Evolutionary conservation across 2,113 vertebrate species (phyloP).

Genomic region (Syngnathus typhle): DNA sequence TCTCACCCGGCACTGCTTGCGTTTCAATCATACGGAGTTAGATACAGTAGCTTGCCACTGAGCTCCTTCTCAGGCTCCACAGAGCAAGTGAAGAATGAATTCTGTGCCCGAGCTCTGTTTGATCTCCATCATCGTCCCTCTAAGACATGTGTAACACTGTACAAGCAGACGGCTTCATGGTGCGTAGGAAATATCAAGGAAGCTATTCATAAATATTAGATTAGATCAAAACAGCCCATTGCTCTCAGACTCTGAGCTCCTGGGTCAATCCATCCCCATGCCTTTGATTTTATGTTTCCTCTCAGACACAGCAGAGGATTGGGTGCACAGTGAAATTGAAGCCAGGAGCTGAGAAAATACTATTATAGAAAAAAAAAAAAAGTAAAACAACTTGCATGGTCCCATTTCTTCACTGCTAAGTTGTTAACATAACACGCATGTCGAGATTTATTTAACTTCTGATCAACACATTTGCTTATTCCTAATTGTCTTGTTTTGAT

Average conservation of each 20-base stretch:
- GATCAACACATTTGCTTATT: slow-evolving; percentile 67
- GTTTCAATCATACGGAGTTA: slow-evolving; percentile 60
- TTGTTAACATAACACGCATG: slow-evolving; percentile 50
- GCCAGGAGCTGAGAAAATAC: slow-evolving; percentile 14
- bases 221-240: slow-evolving; percentile 69
- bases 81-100: slow-evolving; percentile 43
- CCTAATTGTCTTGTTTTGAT: slow-evolving; percentile 68
- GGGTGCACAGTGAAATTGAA: slow-evolving; percentile 31
- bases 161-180: slow-evolving; percentile 55
- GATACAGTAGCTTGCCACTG: slow-evolving; percentile 49
- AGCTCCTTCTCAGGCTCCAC: slow-evolving; percentile 52
- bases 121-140: slow-evolving; percentile 64
- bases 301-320: slow-evolving; percentile 39
- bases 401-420: slow-evolving; percentile 45
- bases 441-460: slow-evolving; percentile 58
- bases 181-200: slow-evolving; percentile 68
- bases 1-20: slow-evolving; percentile 52
- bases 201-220: slow-evolving; percentile 75
- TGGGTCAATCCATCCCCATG: slow-evolving; percentile 60
- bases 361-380: slow-evolving; percentile 4
- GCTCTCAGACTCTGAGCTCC: slow-evolving; percentile 60
- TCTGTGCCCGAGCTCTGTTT: slow-evolving; percentile 55
- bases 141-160: slow-evolving; percentile 67
- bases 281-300: slow-evolving; percentile 45
- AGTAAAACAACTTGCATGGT: slow-evolving; percentile 1